Percentiles rank a stretch among this genome's conserved stretches.
Evolutionary conservation across 2,113 vertebrate genomes (phyloP).

Genomic region (Engystomops pustulosus): DNA sequence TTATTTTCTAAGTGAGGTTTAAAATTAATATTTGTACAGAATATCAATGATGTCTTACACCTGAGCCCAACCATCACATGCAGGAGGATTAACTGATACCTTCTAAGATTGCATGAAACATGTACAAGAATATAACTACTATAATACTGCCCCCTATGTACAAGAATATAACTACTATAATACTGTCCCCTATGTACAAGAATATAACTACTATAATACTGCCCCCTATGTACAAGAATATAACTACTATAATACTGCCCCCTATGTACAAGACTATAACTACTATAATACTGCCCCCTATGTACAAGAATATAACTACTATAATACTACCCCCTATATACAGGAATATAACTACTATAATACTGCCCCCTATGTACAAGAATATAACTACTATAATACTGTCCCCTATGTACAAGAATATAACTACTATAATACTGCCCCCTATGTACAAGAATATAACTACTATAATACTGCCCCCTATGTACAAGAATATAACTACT

Average conservation of each 20-base stretch:
- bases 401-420: slow-evolving; percentile 1
- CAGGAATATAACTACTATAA: slow-evolving; percentile 5
- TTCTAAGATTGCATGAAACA: no score
- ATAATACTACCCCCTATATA: not conserved
- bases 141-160: not conserved
- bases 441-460: slow-evolving; percentile 1
- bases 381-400: slow-evolving; percentile 6
- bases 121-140: slow-evolving; percentile 1
- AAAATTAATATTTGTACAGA: not conserved
- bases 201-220: slow-evolving; percentile 6
- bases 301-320: slow-evolving; percentile 1
- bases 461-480: slow-evolving; percentile 5
- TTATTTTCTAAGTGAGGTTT: not conserved
- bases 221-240: slow-evolving; percentile 1
- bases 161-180: slow-evolving; percentile 5
- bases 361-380: not conserved
- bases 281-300: slow-evolving; percentile 5
- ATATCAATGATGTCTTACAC: not conserved
- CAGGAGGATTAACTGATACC: no score
- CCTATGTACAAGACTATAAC: not conserved
- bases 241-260: slow-evolving; percentile 6
- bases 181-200: not conserved
- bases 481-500: slow-evolving; percentile 1
- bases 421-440: slow-evolving; percentile 6
- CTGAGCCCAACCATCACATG: no score